phyloP scores from a whole-genome alignment of 2,113 vertebrate genomes.

The Dasyornis broadbenti region DNA sequence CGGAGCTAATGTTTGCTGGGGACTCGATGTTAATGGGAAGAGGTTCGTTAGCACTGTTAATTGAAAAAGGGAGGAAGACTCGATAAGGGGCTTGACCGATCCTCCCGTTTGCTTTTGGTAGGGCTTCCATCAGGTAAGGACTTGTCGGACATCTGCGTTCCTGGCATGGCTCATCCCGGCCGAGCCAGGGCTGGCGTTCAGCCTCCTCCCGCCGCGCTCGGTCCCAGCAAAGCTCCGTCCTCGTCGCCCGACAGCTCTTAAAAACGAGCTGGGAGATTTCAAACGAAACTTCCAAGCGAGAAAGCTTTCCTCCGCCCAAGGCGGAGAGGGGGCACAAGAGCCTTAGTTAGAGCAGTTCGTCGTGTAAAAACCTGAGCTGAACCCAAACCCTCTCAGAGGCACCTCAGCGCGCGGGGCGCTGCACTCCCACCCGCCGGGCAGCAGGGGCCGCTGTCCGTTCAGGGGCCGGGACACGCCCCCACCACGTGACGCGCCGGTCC shows the following conservation, averaged over 20 bases:
- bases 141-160: accelerated
- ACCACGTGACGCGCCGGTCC: accelerated
- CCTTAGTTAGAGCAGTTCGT: accelerated
- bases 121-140: accelerated
- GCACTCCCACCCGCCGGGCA: accelerated
- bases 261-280: background rate
- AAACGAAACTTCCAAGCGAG: background rate
- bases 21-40: background rate
- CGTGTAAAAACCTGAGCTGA: accelerated
- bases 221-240: background rate
- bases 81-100: accelerated
- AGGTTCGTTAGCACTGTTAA: background rate
- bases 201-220: accelerated
- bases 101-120: background rate
- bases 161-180: accelerated
- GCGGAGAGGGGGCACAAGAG: accelerated
- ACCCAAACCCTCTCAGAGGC: accelerated
- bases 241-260: background rate
- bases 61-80: background rate
- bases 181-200: accelerated
- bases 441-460: background rate
- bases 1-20: background rate
- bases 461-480: accelerated
- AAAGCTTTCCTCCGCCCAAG: too few species aligned
- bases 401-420: accelerated